Evolutionary conservation across 1,140 invertebrate species (phyloP).

Genomic region (Hirudo medicinalis): DNA sequence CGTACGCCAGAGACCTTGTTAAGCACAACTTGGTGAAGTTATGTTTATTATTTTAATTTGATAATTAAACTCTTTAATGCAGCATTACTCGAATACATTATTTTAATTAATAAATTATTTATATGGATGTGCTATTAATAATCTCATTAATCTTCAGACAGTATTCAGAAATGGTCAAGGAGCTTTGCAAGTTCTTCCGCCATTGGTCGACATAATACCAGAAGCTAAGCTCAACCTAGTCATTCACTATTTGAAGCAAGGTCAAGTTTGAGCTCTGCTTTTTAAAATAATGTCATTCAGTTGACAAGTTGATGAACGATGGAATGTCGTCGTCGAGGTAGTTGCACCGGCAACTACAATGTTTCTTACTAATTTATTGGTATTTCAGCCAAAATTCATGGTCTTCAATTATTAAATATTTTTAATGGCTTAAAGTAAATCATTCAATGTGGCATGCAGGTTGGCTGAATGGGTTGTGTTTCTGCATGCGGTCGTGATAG

Average conservation of each 20-base stretch:
- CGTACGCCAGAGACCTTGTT: conserved; percentile 80
- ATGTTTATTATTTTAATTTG: too few relatives aligned
- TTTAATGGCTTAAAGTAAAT: background rate
- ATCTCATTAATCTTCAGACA: conserved; percentile 35
- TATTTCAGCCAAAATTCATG: background rate
- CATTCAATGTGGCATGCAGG: too few relatives aligned
- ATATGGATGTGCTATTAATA: background rate
- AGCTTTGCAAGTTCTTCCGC: conserved; percentile 74
- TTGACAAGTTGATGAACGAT: background rate
- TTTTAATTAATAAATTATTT: background rate
- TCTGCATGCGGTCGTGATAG: too few relatives aligned
- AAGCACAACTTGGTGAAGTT: conserved; percentile 72
- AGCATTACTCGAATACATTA: background rate
- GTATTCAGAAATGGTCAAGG: conserved; percentile 89
- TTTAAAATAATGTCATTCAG: too few relatives aligned
- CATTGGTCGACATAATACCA: conserved; percentile 82
- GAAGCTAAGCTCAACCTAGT: conserved; percentile 91
- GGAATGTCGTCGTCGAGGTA: background rate
- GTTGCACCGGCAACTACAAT: too few relatives aligned
- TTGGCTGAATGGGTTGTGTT: too few relatives aligned
- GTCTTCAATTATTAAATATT: background rate
- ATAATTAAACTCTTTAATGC: background rate
- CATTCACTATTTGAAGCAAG: conserved; percentile 79
- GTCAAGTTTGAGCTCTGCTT: conserved; percentile 33
- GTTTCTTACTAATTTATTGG: background rate